Evolutionary conservation across 2,888 invertebrate species (phyloP).

Genomic region (Crematogaster levior): DNA sequence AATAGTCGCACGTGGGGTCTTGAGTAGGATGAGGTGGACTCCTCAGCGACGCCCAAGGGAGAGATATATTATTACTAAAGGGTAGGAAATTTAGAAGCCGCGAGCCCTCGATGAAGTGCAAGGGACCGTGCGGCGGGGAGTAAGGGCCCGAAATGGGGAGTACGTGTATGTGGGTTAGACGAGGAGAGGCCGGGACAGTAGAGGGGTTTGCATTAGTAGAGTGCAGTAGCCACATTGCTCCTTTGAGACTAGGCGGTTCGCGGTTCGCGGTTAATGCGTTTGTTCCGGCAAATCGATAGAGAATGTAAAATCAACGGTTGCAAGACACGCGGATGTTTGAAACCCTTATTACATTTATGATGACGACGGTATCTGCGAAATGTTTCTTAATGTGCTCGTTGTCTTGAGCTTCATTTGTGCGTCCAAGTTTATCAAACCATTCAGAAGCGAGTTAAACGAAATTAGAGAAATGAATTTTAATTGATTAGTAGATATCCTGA

Average conservation of each 20-base stretch:
- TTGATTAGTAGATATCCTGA: slow-evolving; percentile 54
- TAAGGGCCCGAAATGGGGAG: slow-evolving; percentile 56
- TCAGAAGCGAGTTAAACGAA: slow-evolving; percentile 39
- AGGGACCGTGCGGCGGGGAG: slow-evolving; percentile 63
- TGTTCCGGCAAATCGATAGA: slow-evolving; percentile 74
- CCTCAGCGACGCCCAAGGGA: slow-evolving; percentile 82
- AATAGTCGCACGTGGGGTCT: slow-evolving; percentile 78
- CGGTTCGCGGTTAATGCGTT: slow-evolving; percentile 73
- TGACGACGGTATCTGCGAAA: not conserved
- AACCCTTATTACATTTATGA: slow-evolving; percentile 29
- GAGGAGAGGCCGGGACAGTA: slow-evolving; percentile 34
- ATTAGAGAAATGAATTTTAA: slow-evolving; percentile 55
- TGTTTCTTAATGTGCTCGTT: slow-evolving; percentile 54
- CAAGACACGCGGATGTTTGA: slow-evolving; percentile 30
- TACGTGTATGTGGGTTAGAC: slow-evolving; percentile 33
- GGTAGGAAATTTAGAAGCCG: slow-evolving; percentile 78
- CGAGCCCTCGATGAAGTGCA: slow-evolving; percentile 76
- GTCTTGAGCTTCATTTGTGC: not conserved
- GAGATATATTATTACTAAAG: slow-evolving; percentile 83
- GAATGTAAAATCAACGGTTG: slow-evolving; percentile 66
- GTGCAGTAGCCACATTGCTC: slow-evolving; percentile 73
- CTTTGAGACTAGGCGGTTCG: slow-evolving; percentile 74
- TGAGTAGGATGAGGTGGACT: slow-evolving; percentile 71
- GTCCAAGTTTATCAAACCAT: slow-evolving; percentile 34
- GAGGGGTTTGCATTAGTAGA: slow-evolving; percentile 70